phyloP scores from a whole-genome alignment of 2,888 invertebrate species.

The Tanypteryx hageni region DNA sequence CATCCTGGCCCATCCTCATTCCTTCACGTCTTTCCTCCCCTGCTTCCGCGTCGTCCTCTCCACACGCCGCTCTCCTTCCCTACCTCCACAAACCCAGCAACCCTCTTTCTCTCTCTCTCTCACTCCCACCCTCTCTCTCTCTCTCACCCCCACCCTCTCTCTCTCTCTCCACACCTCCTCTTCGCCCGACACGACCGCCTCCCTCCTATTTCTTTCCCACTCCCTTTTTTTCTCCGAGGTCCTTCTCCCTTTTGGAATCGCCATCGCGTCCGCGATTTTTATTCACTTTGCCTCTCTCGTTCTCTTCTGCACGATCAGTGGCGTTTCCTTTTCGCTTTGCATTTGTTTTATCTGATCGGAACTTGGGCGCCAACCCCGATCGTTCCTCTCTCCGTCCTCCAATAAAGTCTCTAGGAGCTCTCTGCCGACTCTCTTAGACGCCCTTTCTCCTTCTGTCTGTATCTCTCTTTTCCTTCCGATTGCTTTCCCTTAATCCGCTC shows the following conservation, averaged over 20 bases:
- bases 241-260: not conserved
- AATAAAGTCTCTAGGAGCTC: not conserved
- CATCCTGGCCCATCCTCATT: not conserved
- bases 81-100: not conserved
- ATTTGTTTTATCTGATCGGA: slow-evolving; percentile 25
- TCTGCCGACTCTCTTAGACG: not conserved
- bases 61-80: not conserved
- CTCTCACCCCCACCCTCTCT: not conserved
- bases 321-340: slow-evolving; percentile 5
- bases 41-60: not conserved
- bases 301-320: slow-evolving; percentile 16
- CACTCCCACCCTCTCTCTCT: not conserved
- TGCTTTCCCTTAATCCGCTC: not conserved
- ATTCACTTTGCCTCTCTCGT: not conserved
- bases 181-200: not conserved
- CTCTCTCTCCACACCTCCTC: not conserved
- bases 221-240: not conserved
- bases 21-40: not conserved
- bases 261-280: not conserved
- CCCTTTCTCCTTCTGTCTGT: not conserved
- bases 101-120: too few species aligned
- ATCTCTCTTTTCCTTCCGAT: not conserved
- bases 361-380: slow-evolving; percentile 13
- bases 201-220: not conserved
- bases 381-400: not conserved